Evolutionary conservation across 2,113 vertebrate genomes (phyloP), one percentile per base, ranked within the genome.

Genomic region (Nycticryphes semicollaris): DNA sequence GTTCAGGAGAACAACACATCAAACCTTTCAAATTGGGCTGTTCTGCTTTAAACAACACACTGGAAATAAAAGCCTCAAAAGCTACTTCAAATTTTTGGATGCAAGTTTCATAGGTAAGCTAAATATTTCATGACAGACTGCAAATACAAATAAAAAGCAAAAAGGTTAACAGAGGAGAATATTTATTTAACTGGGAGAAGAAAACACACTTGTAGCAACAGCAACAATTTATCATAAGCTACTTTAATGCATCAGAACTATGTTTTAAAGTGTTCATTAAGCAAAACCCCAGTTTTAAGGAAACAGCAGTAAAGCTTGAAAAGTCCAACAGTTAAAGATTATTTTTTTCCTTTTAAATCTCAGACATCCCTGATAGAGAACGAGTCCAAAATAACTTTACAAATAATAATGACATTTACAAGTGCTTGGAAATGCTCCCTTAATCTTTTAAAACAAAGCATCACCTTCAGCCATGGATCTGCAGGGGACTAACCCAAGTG

Each of bases 31-130:
- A 97, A 93, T 96, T 98, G 98, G 97, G 97, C 87, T 97, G 96
- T 90, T 98, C 97, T 98, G 98, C 96, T 98, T 98, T 98, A 98
- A 97, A 98, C 96, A 98, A 98, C 97, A 98, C 93, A 98, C 92
- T 98, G 98, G 98, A 98, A 98, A 98, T 97, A 97, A 96, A 98
- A 98, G 98, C 96, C 98, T 98, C 98, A 98, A 98, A 97, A 98
- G 97, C 98, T 98, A 98, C 97, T 98, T 98, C 98, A 98, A 98
- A 97, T 98, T 94, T 94, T 98, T 97, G 97, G 98, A 97, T 98
- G 97, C 97, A 98, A 98, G 98, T 98, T 98, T 98, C 98, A 98
- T 98, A 98, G 97, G 98, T 97, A 98, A 98, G 97, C 98, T 98
- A 98, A 98, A 97, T 96, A 98, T 97, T 97, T 98, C 98, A 95